phyloP scores from a whole-genome alignment of 2,888 invertebrate species.

The Abrostola triplasia region DNA sequence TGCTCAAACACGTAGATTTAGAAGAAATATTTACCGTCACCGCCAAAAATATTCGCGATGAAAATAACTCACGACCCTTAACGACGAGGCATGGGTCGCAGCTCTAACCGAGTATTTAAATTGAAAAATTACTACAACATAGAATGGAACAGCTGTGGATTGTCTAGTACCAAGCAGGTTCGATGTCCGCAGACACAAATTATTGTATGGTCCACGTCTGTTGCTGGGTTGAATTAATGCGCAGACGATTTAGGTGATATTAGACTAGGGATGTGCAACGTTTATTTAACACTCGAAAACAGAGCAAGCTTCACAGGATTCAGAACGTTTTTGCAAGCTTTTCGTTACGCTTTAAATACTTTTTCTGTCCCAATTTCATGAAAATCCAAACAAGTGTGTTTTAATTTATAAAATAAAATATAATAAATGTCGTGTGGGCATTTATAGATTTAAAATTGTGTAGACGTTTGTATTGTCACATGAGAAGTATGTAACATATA shows the following conservation, averaged over 20 bases:
- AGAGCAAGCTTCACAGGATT: too few relatives aligned
- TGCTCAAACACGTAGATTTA: too few relatives aligned
- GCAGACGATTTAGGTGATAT: neutral
- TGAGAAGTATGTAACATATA: neutral
- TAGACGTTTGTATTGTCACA: neutral
- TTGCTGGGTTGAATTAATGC: slow-evolving; percentile 5
- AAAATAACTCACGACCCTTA: slow-evolving; percentile 1
- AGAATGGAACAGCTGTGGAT: slow-evolving; percentile 9
- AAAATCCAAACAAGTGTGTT: too few relatives aligned
- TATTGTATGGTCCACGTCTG: slow-evolving; percentile 7
- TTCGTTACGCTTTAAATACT: neutral
- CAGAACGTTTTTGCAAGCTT: too few relatives aligned
- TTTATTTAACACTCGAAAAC: neutral
- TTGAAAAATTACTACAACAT: slow-evolving; percentile 1
- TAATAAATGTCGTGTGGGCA: neutral
- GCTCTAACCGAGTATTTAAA: slow-evolving; percentile 1
- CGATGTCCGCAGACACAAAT: slow-evolving; percentile 10
- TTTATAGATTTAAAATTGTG: neutral
- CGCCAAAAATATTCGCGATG: neutral
- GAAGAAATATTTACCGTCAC: too few relatives aligned
- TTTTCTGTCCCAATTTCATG: neutral
- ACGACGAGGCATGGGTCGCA: neutral
- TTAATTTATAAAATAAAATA: neutral
- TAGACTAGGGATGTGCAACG: neutral
- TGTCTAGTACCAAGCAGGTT: slow-evolving; percentile 14